phyloP scores from a whole-genome alignment of 2,888 invertebrate genomes.

The Acrocyrtus sp. region DNA sequence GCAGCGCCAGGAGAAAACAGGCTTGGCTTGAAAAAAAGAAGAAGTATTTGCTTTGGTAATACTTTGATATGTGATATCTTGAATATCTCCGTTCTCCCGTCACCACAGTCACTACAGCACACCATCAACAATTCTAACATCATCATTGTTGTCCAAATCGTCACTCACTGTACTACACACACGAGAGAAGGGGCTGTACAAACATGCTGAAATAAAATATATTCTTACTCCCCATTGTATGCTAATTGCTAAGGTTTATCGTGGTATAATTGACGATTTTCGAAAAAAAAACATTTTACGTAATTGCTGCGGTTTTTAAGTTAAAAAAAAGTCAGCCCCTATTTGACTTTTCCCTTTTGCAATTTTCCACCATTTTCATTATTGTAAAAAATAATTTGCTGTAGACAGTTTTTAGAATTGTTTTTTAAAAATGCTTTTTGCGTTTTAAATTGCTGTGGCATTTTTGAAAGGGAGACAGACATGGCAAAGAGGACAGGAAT shows the following conservation, averaged over 20 bases:
- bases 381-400: too few species aligned
- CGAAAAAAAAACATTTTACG: constrained; percentile 6
- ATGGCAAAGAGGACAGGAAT: not conserved
- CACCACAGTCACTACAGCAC: not conserved
- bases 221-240: not conserved
- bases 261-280: constrained; percentile 3
- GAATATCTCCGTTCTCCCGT: not conserved
- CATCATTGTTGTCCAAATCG: constrained; percentile 4
- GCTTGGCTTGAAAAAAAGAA: too few species aligned
- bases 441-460: too few species aligned
- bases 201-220: not conserved
- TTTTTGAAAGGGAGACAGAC: too few species aligned
- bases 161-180: constrained; percentile 17
- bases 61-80: constrained; percentile 13
- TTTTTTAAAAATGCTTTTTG: too few species aligned
- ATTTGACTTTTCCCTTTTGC: too few species aligned
- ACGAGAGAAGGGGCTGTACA: not conserved
- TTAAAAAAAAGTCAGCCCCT: too few species aligned
- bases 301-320: too few species aligned
- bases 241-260: not conserved
- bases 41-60: too few species aligned
- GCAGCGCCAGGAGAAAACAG: too few species aligned
- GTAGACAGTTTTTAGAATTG: too few species aligned
- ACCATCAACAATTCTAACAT: constrained; percentile 22
- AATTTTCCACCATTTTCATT: too few species aligned